Percentiles rank a stretch among this genome's conserved stretches.
These are phyloP conservation scores for Carassius auratus DNA, from an alignment of 2,113 vertebrate genomes.

Conservation along the genomic window DNA sequence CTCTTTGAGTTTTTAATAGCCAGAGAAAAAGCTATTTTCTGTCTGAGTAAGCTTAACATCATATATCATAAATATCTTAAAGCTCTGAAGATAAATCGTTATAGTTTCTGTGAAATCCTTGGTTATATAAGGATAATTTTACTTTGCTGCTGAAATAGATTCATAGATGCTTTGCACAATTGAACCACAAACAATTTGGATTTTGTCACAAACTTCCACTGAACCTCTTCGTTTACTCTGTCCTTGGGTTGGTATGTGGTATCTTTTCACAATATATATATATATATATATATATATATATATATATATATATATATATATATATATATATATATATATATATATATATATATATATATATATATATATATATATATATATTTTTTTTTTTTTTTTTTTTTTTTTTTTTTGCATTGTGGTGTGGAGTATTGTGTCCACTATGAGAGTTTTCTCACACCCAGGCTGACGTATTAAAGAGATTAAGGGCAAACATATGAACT, in stretches of 20 bases:
- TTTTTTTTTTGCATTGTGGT: background rate
- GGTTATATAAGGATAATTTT: constrained; percentile 16
- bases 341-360: too few relatives aligned
- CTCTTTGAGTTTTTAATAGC: constrained; percentile 32
- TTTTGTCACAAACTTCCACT: constrained; percentile 21
- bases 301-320: too few relatives aligned
- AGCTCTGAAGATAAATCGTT: constrained; percentile 10
- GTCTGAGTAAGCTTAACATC: constrained; percentile 30
- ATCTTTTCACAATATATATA: background rate
- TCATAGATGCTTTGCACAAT: background rate
- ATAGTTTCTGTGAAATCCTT: constrained; percentile 12
- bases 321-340: too few relatives aligned
- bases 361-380: too few relatives aligned
- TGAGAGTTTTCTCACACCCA: background rate
- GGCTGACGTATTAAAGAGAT: background rate
- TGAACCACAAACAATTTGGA: background rate
- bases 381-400: too few relatives aligned
- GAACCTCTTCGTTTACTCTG: background rate
- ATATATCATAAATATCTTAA: constrained; percentile 32
- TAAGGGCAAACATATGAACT: background rate
- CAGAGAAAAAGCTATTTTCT: constrained; percentile 32
- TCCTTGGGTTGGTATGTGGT: background rate
- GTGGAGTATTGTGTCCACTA: constrained; percentile 8
- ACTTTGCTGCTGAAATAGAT: background rate
- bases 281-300: too few relatives aligned